Base-by-base conservation (phyloP, 2,797 vertebrate genomes). In the Mionectes olivaceus region DNA sequence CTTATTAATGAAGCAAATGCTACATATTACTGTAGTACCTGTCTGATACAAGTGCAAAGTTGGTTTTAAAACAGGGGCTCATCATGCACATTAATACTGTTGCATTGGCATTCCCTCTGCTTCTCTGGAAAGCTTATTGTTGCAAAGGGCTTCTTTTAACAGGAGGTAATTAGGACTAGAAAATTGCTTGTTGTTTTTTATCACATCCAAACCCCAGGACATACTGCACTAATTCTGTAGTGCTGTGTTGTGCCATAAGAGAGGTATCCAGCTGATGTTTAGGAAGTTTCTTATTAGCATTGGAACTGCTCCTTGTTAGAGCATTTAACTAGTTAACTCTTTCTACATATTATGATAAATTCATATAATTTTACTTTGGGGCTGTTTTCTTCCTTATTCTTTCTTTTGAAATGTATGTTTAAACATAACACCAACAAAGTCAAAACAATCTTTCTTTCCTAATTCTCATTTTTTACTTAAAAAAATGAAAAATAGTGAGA, bases 101-200 rank as follows among this genome's bases (percentile, higher is more conserved):
- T 92, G 53, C 55, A 77, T 60, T 52, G 33, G 14, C 22, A 75
- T 84, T 90, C 61, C 39, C 55, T 75, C 18, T 88, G 77, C 55
- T 63, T 87, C 79, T 91, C 79, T 95, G 93, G 47, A 71, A 92
- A 83, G 87, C 74, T 86, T 92, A 82, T 56, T 95, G 56, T 95
- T 92, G 47, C 13, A 17, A 81, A 83, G 80, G 77, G 60, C 69
- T 91, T 94, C 93, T 96, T 96, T 96, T 89, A 96, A 87, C 44
- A 79, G 83, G 50, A 93, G 77, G 94, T 97, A 96, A 96, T 97
- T 96, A 95, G 90, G 82, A 94, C 67, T 78, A 90, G 83, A 94
- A 95, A 96, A 97, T 83, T 93, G 69, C 23, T 93, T 57, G 37
- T 73, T 96, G 77, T 70, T 95, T 96, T 94, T 97, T 88, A 88